phyloP scores from a whole-genome alignment of 2,888 invertebrate genomes.

The Drosophila kambysellisi region DNA sequence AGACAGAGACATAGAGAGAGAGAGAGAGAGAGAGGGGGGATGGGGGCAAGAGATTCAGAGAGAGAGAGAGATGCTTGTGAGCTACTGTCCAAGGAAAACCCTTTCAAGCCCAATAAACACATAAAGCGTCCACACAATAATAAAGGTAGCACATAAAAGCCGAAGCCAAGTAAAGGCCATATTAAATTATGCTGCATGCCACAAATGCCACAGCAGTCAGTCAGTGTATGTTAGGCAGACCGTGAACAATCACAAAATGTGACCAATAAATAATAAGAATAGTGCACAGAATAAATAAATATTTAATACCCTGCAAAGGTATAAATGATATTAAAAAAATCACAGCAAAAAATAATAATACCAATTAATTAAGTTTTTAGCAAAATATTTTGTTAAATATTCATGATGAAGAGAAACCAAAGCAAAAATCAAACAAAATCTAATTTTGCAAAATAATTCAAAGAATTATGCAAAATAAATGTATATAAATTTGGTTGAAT shows the following conservation, averaged over 20 bases:
- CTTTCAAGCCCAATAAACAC: constrained; percentile 73
- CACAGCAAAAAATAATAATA: constrained; percentile 2
- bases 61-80: neutral
- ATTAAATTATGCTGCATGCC: constrained; percentile 76
- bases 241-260: constrained; percentile 68
- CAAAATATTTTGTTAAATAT: neutral
- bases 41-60: neutral
- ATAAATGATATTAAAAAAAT: neutral
- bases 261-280: constrained; percentile 70
- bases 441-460: neutral
- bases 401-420: neutral
- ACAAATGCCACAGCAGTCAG: constrained; percentile 54
- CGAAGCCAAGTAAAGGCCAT: constrained; percentile 35
- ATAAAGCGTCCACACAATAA: constrained; percentile 59
- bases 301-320: constrained; percentile 39
- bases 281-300: constrained; percentile 42
- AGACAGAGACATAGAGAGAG: neutral
- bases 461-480: neutral
- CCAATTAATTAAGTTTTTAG: neutral
- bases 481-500: neutral
- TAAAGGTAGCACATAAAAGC: constrained; percentile 61
- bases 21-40: neutral
- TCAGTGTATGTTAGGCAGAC: neutral
- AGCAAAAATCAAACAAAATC: no score
- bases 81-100: constrained; percentile 44